A percentile compares a stretch with the other conserved stretches of the same genome.
These are phyloP conservation scores for Anastrepha ludens DNA, from an alignment of 1,140 invertebrate genomes.

Conservation along the genomic window DNA sequence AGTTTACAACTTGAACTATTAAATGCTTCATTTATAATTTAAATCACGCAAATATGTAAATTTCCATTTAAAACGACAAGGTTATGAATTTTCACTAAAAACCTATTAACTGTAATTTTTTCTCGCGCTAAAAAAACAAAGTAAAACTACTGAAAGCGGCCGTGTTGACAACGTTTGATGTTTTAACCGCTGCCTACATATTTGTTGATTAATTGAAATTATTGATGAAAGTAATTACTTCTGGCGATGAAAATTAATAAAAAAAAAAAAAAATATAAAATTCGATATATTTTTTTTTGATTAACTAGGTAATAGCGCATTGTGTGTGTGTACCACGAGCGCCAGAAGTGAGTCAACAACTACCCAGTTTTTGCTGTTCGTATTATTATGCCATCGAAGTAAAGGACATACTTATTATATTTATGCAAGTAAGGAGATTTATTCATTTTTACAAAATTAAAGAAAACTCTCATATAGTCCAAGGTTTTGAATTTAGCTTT, in stretches of 20 bases:
- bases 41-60: too few species aligned
- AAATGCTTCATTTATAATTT: too few species aligned
- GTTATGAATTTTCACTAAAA: neutral
- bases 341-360: too few species aligned
- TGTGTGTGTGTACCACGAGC: too few species aligned
- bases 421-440: neutral
- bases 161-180: conserved; percentile 19
- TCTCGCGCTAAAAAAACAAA: neutral
- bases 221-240: conserved; percentile 47
- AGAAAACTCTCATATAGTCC: too few species aligned
- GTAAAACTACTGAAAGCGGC: neutral
- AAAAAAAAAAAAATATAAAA: neutral
- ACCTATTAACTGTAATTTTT: neutral
- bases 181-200: neutral
- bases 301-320: too few species aligned
- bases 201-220: conserved; percentile 37
- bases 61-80: neutral
- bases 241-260: neutral
- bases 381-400: too few species aligned
- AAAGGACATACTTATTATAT: neutral
- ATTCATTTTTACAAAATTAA: neutral
- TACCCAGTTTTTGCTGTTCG: too few species aligned
- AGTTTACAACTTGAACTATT: too few species aligned
- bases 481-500: too few species aligned
- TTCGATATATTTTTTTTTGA: neutral